Evolutionary conservation across 2,888 invertebrate genomes (phyloP).

Genomic region (Cephus nigrinus): DNA sequence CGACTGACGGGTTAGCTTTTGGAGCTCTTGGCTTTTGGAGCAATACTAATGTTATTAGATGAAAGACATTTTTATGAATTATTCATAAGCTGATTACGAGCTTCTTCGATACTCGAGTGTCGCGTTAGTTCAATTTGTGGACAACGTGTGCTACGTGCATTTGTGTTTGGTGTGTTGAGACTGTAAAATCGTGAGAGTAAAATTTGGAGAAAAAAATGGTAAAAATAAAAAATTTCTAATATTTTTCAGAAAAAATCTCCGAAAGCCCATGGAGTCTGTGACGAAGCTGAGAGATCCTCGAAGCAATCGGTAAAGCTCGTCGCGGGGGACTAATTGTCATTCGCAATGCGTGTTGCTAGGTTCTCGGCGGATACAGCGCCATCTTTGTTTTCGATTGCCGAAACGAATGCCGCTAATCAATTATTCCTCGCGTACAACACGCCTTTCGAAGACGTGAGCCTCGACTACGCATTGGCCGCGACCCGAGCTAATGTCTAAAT

Average conservation of each 20-base stretch:
- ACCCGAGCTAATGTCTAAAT: constrained; percentile 6
- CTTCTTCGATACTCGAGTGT: not conserved
- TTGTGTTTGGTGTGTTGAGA: not conserved
- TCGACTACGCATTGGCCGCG: not conserved
- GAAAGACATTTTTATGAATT: not conserved
- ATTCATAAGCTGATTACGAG: not conserved
- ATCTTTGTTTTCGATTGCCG: constrained; percentile 56
- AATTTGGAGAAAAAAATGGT: not conserved
- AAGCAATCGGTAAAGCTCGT: not conserved
- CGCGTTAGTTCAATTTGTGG: not conserved
- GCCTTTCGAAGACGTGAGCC: constrained; percentile 17
- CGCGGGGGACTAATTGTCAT: constrained; percentile 34
- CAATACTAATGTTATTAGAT: not conserved
- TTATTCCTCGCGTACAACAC: constrained; percentile 50
- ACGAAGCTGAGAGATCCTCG: not conserved
- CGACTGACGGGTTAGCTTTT: not conserved
- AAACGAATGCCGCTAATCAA: constrained; percentile 57
- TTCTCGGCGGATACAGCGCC: constrained; percentile 46
- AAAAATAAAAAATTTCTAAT: no score
- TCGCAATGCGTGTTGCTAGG: constrained; percentile 31
- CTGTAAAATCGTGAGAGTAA: not conserved
- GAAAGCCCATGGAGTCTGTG: not conserved
- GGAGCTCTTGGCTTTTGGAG: not conserved
- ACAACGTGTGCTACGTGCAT: not conserved
- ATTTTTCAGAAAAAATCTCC: not conserved